phyloP scores from a whole-genome alignment of 2,888 invertebrate genomes.

The Lordiphosa fenestrarum region DNA sequence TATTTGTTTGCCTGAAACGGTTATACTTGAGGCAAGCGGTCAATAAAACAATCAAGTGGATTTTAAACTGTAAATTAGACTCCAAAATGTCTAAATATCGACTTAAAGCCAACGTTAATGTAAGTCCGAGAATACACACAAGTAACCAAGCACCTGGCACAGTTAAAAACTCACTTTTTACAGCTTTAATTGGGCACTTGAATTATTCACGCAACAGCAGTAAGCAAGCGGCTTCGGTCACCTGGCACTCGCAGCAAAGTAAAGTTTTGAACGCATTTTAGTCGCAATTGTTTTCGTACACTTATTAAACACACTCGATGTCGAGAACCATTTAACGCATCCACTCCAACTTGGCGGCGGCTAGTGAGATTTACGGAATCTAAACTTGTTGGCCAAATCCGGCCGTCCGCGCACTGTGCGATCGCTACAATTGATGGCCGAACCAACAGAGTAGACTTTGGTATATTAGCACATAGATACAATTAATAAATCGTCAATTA shows the following conservation, averaged over 20 bases:
- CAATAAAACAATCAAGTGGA: background rate
- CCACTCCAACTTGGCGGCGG: too few relatives aligned
- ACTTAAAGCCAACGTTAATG: conserved; percentile 28
- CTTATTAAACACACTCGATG: too few relatives aligned
- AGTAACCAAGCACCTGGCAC: conserved; percentile 14
- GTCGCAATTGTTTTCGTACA: too few relatives aligned
- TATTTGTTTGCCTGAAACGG: too few relatives aligned
- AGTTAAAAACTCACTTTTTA: conserved; percentile 1
- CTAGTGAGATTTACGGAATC: too few relatives aligned
- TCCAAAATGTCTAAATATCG: conserved; percentile 47
- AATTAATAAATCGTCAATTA: background rate
- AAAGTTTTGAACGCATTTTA: too few relatives aligned
- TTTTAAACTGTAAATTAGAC: background rate
- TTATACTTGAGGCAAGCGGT: too few relatives aligned
- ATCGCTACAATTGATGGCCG: background rate
- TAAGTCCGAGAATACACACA: conserved; percentile 28
- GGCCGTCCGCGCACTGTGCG: too few relatives aligned
- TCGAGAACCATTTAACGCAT: too few relatives aligned
- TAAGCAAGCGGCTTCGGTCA: background rate
- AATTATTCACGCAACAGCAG: conserved; percentile 9
- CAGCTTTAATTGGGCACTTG: conserved; percentile 8
- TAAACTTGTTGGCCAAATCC: too few relatives aligned
- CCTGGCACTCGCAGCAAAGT: conserved; percentile 1
- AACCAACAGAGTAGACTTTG: background rate
- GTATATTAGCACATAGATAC: background rate